Percentiles rank a stretch among this genome's conserved stretches.
phyloP scores from a whole-genome alignment of 2,113 vertebrate genomes.

The Todiramphus saurophagus region DNA sequence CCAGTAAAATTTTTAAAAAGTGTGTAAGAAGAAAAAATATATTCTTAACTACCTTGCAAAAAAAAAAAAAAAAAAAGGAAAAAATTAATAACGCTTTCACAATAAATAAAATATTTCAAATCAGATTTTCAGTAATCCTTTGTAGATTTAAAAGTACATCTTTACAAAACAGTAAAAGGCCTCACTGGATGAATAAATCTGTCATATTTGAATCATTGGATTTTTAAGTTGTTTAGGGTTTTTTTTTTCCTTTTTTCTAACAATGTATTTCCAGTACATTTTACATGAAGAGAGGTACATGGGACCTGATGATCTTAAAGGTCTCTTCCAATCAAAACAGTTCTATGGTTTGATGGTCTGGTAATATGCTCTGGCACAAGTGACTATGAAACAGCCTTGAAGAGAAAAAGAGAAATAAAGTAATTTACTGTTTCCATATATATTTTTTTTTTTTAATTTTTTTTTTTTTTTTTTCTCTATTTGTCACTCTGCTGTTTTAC shows the following conservation, averaged over 20 bases:
- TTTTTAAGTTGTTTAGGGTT: neutral
- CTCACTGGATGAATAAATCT: neutral
- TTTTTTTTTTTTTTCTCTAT: neutral
- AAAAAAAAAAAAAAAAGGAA: neutral
- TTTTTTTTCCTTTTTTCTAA: neutral
- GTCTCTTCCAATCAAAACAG: too few relatives aligned
- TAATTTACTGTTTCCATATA: neutral
- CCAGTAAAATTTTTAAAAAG: neutral
- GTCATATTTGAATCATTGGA: neutral
- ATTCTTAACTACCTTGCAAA: neutral
- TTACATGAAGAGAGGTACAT: neutral
- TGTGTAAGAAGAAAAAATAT: neutral
- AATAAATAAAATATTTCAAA: neutral
- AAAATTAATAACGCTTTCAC: neutral
- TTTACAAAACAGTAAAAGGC: neutral
- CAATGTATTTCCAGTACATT: neutral
- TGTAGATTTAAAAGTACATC: neutral
- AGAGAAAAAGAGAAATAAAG: neutral
- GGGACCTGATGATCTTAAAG: neutral
- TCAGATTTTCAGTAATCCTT: neutral
- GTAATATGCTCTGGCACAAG: neutral
- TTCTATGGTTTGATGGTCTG: too few relatives aligned
- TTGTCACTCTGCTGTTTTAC: neutral
- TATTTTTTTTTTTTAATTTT: too few relatives aligned
- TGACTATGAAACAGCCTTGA: neutral